phyloP scores from a whole-genome alignment of 2,888 invertebrate genomes.

The Papilio demoleus region DNA sequence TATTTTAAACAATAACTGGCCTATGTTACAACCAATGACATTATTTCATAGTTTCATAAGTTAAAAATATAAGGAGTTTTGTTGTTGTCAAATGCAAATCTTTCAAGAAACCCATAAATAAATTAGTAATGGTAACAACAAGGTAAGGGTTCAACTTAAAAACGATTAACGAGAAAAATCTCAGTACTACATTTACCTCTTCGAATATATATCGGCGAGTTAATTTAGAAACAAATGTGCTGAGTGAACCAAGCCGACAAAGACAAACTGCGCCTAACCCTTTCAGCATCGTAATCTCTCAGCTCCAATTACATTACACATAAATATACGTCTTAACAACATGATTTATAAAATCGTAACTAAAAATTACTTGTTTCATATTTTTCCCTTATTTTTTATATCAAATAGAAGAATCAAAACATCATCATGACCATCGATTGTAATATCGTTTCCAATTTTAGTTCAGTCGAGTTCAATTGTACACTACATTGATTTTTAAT shows the following conservation, averaged over 20 bases:
- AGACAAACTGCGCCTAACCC: slow-evolving; percentile 34
- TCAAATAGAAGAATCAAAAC: background rate
- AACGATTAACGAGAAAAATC: background rate
- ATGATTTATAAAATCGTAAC: slow-evolving; percentile 14
- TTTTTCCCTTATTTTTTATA: background rate
- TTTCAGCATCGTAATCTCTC: slow-evolving; percentile 27
- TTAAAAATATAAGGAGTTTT: no score
- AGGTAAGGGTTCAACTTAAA: background rate
- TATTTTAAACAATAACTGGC: no score
- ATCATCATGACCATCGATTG: background rate
- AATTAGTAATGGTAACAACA: background rate
- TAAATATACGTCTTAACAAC: slow-evolving; percentile 20
- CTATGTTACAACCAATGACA: no score
- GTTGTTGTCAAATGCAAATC: no score
- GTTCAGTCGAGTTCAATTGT: background rate
- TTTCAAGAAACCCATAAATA: background rate
- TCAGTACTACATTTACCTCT: background rate
- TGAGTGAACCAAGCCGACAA: slow-evolving; percentile 19
- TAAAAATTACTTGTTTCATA: background rate
- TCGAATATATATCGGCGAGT: slow-evolving; percentile 6
- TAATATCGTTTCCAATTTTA: background rate
- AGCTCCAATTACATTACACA: slow-evolving; percentile 19
- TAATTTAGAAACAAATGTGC: slow-evolving; percentile 30
- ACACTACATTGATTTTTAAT: slow-evolving; percentile 19
- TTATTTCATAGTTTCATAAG: no score